Evolutionary conservation across 92 coral and sea anemone genomes (phyloP).

Genomic region (Palythoa caribaeorum): DNA sequence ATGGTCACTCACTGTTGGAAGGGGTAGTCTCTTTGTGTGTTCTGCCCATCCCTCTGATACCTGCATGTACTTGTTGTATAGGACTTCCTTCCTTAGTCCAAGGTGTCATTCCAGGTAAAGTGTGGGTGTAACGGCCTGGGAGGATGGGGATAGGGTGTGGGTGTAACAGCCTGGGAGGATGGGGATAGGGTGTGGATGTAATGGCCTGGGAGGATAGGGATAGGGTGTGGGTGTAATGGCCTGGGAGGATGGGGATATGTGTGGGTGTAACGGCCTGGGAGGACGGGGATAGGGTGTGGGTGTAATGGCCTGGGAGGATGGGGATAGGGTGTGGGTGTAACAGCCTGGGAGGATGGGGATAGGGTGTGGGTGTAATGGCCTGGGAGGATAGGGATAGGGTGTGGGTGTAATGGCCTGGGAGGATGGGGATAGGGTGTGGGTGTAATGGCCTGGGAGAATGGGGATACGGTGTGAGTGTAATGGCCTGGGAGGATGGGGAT

Average conservation of each 20-base stretch:
- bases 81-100: not conserved
- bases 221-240: conserved; percentile 14
- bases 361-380: too few species aligned
- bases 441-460: too few species aligned
- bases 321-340: conserved; percentile 17
- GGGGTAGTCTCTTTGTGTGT: conserved; percentile 45
- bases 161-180: conserved; percentile 40
- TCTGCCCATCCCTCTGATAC: not conserved
- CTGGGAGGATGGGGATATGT: conserved; percentile 28
- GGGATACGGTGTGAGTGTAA: too few species aligned
- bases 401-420: too few species aligned
- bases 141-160: conserved; percentile 9
- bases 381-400: too few species aligned
- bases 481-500: too few species aligned
- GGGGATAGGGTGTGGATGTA: conserved; percentile 3
- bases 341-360: conserved; percentile 45
- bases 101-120: conserved; percentile 21
- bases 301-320: conserved; percentile 37
- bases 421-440: too few species aligned
- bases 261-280: conserved; percentile 32
- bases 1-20: conserved; percentile 18
- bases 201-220: conserved; percentile 41
- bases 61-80: conserved; percentile 37
- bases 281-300: not conserved
- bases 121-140: conserved; percentile 32